Evolutionary conservation across 2,888 invertebrate genomes (phyloP).

Genomic region (Plebejus melissa): DNA sequence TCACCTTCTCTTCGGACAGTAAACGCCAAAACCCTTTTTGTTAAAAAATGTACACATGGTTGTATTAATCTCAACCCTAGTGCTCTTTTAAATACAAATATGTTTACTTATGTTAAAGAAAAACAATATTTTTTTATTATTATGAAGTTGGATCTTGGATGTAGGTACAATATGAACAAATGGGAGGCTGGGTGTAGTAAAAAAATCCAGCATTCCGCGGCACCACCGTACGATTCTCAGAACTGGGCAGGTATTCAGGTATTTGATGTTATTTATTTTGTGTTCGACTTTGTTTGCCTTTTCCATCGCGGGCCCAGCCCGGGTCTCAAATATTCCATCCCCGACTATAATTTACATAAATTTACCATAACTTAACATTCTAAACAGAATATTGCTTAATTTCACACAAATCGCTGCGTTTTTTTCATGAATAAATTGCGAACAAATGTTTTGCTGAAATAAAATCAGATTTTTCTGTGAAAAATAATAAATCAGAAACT

Average conservation of each 20-base stretch:
- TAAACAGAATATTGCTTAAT: slow-evolving; percentile 24
- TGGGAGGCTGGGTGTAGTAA: neutral
- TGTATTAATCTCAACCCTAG: too few relatives aligned
- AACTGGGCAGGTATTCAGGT: slow-evolving; percentile 23
- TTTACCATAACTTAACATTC: slow-evolving; percentile 26
- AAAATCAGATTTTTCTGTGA: neutral
- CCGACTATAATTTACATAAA: slow-evolving; percentile 24
- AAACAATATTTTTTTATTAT: too few relatives aligned
- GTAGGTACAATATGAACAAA: too few relatives aligned
- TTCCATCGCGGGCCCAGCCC: slow-evolving; percentile 28
- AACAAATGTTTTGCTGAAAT: neutral
- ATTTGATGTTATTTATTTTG: slow-evolving; percentile 24
- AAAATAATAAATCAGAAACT: neutral
- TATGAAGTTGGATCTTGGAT: too few relatives aligned
- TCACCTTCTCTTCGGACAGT: too few relatives aligned
- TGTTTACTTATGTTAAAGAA: too few relatives aligned
- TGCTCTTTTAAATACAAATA: too few relatives aligned
- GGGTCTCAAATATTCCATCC: slow-evolving; percentile 20
- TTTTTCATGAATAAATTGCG: slow-evolving; percentile 15
- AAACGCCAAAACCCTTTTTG: too few relatives aligned
- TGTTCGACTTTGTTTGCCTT: slow-evolving; percentile 38
- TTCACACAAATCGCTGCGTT: slow-evolving; percentile 23
- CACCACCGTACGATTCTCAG: slow-evolving; percentile 6
- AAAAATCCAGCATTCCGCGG: neutral
- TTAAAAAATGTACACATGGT: too few relatives aligned